A percentile compares a stretch with the other conserved stretches of the same genome.
These are phyloP conservation scores for Clarias fuscus DNA, from an alignment of 2,797 vertebrate genomes.

Conservation along the genomic window DNA sequence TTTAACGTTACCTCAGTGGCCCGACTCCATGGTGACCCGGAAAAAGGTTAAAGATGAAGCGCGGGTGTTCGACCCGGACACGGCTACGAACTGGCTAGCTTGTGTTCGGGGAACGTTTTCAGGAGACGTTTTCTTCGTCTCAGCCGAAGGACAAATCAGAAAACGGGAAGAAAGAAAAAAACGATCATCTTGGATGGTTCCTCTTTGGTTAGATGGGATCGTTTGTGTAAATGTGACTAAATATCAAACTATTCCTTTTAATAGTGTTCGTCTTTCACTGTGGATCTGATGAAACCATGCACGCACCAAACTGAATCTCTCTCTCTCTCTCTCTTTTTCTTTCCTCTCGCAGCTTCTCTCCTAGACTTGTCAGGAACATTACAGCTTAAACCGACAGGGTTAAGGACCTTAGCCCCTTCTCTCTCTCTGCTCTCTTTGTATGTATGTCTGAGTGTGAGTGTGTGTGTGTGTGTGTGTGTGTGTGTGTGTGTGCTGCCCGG, in stretches of 20 bases:
- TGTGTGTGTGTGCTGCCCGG: conserved; percentile 15
- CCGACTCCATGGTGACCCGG: not conserved
- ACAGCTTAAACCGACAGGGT: conserved; percentile 71
- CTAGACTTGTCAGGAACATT: conserved; percentile 73
- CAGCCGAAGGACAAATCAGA: too few relatives aligned
- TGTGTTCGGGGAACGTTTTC: too few relatives aligned
- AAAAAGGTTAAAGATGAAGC: not conserved
- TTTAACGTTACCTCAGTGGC: not conserved
- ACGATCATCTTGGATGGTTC: too few relatives aligned
- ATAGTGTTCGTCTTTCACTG: not conserved
- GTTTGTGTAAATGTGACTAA: not conserved
- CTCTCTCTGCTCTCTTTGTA: conserved; percentile 56
- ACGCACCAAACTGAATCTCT: not conserved
- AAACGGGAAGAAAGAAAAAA: too few relatives aligned
- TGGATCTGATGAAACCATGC: conserved; percentile 4
- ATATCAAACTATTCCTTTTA: not conserved
- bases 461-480: conserved; percentile 11
- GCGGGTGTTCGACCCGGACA: not conserved
- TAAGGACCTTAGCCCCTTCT: conserved; percentile 69
- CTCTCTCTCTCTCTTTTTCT: not conserved
- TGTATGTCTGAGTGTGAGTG: conserved; percentile 8
- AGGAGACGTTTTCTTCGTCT: too few relatives aligned
- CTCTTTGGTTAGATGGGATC: too few relatives aligned
- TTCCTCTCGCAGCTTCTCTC: conserved; percentile 57
- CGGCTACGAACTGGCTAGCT: not conserved